These are phyloP conservation scores for Pasiphila rectangulata DNA, from an alignment of 2,888 invertebrate species.

Conservation along the genomic window DNA sequence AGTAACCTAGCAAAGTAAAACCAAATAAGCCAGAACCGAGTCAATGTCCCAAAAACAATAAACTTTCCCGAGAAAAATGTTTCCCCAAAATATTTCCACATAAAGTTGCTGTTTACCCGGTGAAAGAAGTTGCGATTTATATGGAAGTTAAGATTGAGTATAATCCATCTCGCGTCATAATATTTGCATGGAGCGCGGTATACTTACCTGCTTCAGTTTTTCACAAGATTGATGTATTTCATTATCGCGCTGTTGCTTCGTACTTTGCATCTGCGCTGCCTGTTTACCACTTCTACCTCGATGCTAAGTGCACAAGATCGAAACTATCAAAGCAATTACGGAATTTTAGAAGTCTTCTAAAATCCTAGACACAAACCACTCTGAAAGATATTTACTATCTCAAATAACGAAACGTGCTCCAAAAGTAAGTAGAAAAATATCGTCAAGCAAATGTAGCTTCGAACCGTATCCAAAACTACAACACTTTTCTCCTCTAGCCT, in stretches of 20 bases:
- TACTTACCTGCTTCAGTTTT: slow-evolving; percentile 16
- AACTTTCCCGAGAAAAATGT: slow-evolving; percentile 15
- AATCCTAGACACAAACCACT: no score
- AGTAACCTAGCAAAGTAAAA: slow-evolving; percentile 21
- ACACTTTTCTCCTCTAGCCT: not conserved
- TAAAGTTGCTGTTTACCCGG: slow-evolving; percentile 18
- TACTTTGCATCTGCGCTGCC: not conserved
- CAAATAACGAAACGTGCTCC: no score
- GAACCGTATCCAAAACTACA: slow-evolving; percentile 10
- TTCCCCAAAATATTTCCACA: slow-evolving; percentile 18
- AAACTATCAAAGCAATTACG: not conserved
- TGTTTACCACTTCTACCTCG: not conserved
- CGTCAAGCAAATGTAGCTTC: not conserved
- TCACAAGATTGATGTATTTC: slow-evolving; percentile 23
- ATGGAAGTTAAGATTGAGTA: slow-evolving; percentile 20
- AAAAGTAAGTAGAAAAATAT: no score
- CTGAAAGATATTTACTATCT: no score
- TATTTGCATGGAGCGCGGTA: slow-evolving; percentile 26
- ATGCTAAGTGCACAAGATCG: not conserved
- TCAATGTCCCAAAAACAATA: slow-evolving; percentile 20
- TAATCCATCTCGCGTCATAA: slow-evolving; percentile 35
- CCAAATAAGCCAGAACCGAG: slow-evolving; percentile 21
- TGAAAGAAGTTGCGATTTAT: slow-evolving; percentile 16
- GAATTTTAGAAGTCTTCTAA: no score
- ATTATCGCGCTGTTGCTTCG: not conserved